These are phyloP conservation scores for Drosophila insularis DNA, from an alignment of 1,140 invertebrate genomes.

Conservation along the genomic window DNA sequence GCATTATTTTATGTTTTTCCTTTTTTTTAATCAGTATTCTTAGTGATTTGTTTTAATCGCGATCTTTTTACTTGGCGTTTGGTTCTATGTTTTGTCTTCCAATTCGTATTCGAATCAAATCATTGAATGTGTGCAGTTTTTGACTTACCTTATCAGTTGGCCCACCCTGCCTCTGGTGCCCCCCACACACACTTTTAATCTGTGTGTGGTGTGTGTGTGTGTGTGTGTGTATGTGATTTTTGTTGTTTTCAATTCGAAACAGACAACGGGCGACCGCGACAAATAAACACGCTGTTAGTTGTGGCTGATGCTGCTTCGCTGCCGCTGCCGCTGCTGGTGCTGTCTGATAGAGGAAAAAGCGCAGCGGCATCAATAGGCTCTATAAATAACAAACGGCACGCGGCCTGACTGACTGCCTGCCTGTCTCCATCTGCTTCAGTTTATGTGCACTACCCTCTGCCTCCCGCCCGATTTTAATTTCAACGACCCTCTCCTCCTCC, in stretches of 20 bases:
- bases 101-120: constrained; percentile 5
- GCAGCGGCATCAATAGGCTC: constrained; percentile 33
- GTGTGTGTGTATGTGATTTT: constrained; percentile 23
- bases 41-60: constrained; percentile 2
- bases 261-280: constrained; percentile 41
- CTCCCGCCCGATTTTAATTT: not conserved
- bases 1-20: not conserved
- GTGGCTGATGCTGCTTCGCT: constrained; percentile 7
- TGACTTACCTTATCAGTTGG: constrained; percentile 52
- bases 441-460: constrained; percentile 40
- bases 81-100: not conserved
- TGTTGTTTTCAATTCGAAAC: constrained; percentile 46
- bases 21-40: not conserved
- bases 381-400: constrained; percentile 76
- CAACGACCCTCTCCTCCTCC: not conserved
- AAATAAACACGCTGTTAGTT: constrained; percentile 38
- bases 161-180: constrained; percentile 1
- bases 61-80: not conserved
- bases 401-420: constrained; percentile 36
- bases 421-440: constrained; percentile 22
- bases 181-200: no score
- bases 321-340: constrained; percentile 19
- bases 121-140: constrained; percentile 26
- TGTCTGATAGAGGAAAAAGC: constrained; percentile 45
- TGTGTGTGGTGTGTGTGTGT: constrained; percentile 5